phyloP scores from a whole-genome alignment of 2,113 vertebrate genomes.

The Dipodomys ordii region DNA sequence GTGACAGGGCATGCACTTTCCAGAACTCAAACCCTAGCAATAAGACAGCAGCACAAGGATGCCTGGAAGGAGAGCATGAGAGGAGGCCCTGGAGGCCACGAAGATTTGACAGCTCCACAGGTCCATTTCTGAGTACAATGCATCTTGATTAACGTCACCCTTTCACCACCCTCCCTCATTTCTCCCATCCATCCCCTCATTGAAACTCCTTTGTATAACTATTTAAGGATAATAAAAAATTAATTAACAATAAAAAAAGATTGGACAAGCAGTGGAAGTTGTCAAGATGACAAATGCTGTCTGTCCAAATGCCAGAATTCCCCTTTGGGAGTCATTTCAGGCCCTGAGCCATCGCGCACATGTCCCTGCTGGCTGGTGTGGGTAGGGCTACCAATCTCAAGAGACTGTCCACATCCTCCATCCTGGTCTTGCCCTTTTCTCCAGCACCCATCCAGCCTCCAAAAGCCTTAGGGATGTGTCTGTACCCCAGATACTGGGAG shows the following conservation, averaged over 20 bases:
- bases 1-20: neutral
- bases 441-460: neutral
- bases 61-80: neutral
- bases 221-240: no score
- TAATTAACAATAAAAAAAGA: neutral
- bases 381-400: neutral
- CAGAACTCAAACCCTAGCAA: neutral
- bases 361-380: neutral
- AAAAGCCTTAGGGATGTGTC: neutral
- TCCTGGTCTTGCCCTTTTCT: neutral
- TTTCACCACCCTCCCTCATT: no score
- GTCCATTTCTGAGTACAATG: neutral
- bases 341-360: neutral
- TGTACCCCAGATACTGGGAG: neutral
- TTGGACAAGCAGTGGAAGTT: constrained; percentile 39
- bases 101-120: no score
- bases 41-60: neutral
- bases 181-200: no score
- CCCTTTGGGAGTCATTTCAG: constrained; percentile 15
- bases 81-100: neutral
- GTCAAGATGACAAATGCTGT: constrained; percentile 51
- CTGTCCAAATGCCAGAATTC: neutral
- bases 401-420: neutral
- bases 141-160: no score
- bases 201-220: no score